Evolutionary conservation across 64 coral and sea anemone genomes (phyloP).

Genomic region (Acropora tenuis): DNA sequence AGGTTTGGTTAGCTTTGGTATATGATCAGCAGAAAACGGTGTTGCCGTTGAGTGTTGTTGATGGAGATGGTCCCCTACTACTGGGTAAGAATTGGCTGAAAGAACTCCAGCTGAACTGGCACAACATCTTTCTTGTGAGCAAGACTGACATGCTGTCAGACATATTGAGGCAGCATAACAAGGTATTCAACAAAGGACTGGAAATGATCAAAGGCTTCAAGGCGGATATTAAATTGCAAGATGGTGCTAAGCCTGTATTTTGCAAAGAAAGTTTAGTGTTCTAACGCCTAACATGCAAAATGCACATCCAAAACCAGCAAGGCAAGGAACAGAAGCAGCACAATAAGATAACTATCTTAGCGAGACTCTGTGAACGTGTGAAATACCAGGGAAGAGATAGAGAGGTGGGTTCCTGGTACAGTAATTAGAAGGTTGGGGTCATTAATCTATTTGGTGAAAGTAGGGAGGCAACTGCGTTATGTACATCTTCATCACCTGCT

Average conservation of each 20-base stretch:
- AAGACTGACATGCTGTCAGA: not conserved
- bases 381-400: constrained; percentile 7
- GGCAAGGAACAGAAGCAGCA: constrained; percentile 35
- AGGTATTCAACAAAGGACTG: constrained; percentile 48
- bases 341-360: constrained; percentile 29
- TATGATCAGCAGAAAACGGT: not conserved
- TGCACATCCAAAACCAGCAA: constrained; percentile 26
- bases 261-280: constrained; percentile 10
- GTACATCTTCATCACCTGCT: constrained; percentile 49
- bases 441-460: constrained; percentile 47
- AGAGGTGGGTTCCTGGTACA: constrained; percentile 31
- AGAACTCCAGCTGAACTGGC: not conserved
- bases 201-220: constrained; percentile 27
- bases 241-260: constrained; percentile 31
- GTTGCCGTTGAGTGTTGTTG: not conserved
- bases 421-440: constrained; percentile 17
- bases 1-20: not conserved
- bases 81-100: not conserved
- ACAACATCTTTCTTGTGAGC: not conserved
- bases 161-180: not conserved
- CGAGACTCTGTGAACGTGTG: constrained; percentile 30
- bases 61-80: not conserved
- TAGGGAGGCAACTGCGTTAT: constrained; percentile 39
- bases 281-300: constrained; percentile 17
- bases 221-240: constrained; percentile 48